Evolutionary conservation across 2,888 invertebrate species (phyloP), one percentile per base, ranked within the genome.

Genomic region (Philaethria dido): DNA sequence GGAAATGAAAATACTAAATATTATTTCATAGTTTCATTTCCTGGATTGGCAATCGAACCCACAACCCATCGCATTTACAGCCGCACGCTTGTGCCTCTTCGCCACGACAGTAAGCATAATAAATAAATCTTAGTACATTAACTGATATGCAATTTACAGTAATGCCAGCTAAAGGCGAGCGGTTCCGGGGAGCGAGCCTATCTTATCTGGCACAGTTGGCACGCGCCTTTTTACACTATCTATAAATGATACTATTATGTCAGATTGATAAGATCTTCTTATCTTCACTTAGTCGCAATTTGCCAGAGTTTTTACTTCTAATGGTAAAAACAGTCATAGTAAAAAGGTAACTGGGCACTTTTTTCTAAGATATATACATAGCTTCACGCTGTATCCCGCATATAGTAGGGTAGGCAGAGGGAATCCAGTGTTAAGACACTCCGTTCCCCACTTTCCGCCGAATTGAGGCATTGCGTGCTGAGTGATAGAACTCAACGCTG

Each of bases 141-240:
- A 39, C n/a, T 11, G 22, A 22, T 11, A 42, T 57, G n/a, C 42
- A 22, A 22, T 25, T 42, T 1, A 5, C n/a, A 25, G 5, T 22
- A 20, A n/a, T 22, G 22, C 13, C 36, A n/a, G 20, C 39, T 3
- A 0, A n/a, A 16, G n/a, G 42, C 57, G 25, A 42, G 42, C 0
- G 16, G 42, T 22, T 57, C 57, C 16, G 57, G 57, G 57, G 42
- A 42, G 16, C 42, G 57, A 25, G n/a, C n/a, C 5, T 63, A 63
- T 64, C 66, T 64, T 48, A 60, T 64, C 52, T n/a, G 29, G n/a
- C n/a, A n/a, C 69, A 69, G 63, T 44, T 69, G 68, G 66, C 69
- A 66, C 69, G 69, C 63, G 63, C 60, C 65, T 61, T 39, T 64
- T 59, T 36, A 18, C 60, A 18, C 29, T 64, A 64, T 57, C 64